Base-by-base conservation (phyloP, 1,140 invertebrate species). In the Drosophila truncata region DNA sequence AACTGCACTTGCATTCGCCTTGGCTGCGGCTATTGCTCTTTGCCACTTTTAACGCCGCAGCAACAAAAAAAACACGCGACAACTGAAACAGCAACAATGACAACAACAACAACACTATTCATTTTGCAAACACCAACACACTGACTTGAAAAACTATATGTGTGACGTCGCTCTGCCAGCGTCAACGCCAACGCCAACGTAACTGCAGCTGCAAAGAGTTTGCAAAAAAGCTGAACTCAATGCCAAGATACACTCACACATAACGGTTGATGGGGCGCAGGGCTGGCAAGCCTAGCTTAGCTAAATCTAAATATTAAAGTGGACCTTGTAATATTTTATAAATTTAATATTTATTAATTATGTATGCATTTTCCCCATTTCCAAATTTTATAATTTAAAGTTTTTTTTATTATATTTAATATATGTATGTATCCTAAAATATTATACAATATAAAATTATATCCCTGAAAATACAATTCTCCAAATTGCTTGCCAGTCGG, bases 21-120 rank as follows among this genome's bases (percentile, higher is more conserved):
- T 91, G 82, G 71, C 70, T 78, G 66, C 87, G 86, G 86, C 87
- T 91, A 86, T 91, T 91, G 86, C 86, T 80, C 86, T 91, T 91
- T 91, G 80, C 87, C 86, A 91, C 87, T 91, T 91, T 70, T 64
- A 90, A 83, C 64, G 77, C 63, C 69, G 66, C 44, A 50, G 25
- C 76, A 83, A 50, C 65, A 47, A 47, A 20, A 16, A 70, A 60
- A 54, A 60, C 35, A 69, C 39, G 60, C 65, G 62, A 62, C 73
- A 77, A 76, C 74, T 49, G 65, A 73, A 67, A 67, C 50, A 79
- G 47, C 57, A 29, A 62, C 31, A 27, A 50, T 70, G 49, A 52
- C 55, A 61, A 62, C 76, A 57, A 54, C 37, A 59, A 47, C 74
- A 78, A 73, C 72, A 71, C 47, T 78, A 77, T 75, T 69, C 31